A percentile compares a stretch with the other conserved stretches of the same genome.
Evolutionary conservation across 2,797 vertebrate species (phyloP).

Genomic region (Esox lucius): DNA sequence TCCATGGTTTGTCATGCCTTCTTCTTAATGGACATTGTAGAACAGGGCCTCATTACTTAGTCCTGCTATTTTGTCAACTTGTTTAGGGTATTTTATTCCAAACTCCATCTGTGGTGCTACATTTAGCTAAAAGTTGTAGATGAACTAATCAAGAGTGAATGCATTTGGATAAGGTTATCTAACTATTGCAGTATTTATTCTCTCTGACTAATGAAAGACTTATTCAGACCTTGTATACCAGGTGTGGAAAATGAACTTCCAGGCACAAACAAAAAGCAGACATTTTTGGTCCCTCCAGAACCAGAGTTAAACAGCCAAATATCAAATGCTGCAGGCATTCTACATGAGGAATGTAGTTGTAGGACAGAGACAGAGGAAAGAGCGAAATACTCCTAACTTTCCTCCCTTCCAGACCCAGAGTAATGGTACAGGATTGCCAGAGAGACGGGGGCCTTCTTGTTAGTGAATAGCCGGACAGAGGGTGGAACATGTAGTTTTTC

Average conservation of each 20-base stretch:
- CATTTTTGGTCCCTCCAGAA: not conserved
- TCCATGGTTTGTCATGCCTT: not conserved
- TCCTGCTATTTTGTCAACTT: not conserved
- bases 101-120: slow-evolving; percentile 3
- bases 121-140: slow-evolving; percentile 5
- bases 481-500: slow-evolving; percentile 29
- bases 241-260: no score
- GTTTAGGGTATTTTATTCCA: not conserved
- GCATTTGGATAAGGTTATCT: not conserved
- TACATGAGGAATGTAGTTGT: slow-evolving; percentile 12
- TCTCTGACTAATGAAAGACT: no score
- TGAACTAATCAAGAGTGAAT: slow-evolving; percentile 6
- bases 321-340: slow-evolving; percentile 6
- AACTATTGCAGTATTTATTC: no score
- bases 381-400: not conserved
- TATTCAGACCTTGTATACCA: no score
- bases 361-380: slow-evolving; percentile 15
- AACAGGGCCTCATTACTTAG: not conserved
- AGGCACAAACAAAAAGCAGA: not conserved
- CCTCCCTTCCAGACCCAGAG: slow-evolving; percentile 28
- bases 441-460: slow-evolving; percentile 39
- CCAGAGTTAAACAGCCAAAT: not conserved
- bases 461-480: slow-evolving; percentile 27
- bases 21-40: not conserved
- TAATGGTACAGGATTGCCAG: slow-evolving; percentile 24